Conservation (phyloP, 2,113 vertebrate species). For the Barbus barbus region DNA sequence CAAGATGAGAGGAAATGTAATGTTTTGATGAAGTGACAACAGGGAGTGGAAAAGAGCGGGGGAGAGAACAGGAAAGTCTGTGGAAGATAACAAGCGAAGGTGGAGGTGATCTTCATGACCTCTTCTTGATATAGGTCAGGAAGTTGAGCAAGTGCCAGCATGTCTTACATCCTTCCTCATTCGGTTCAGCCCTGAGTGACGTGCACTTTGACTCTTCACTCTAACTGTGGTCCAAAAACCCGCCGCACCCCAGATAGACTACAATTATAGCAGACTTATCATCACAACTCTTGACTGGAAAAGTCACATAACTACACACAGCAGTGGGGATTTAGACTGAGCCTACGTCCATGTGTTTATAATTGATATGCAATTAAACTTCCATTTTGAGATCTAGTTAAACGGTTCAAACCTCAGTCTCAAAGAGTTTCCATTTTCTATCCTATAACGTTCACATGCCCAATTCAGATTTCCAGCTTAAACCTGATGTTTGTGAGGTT, state of each 20-base stretch:
- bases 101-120: constrained; percentile 36
- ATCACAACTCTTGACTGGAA: not conserved
- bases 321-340: not conserved
- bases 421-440: constrained; percentile 2
- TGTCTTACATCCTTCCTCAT: constrained; percentile 65
- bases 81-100: constrained; percentile 18
- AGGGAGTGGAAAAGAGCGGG: not conserved
- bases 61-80: constrained; percentile 7
- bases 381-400: constrained; percentile 30
- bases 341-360: constrained; percentile 12
- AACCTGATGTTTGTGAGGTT: not conserved
- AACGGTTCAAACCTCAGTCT: constrained; percentile 1
- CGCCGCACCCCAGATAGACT: not conserved
- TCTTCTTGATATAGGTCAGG: constrained; percentile 47
- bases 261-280: not conserved
- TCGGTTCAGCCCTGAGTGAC: constrained; percentile 44
- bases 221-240: not conserved
- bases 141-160: constrained; percentile 45
- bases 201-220: constrained; percentile 10
- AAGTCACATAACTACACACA: not conserved
- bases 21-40: not conserved
- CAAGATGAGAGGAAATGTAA: not conserved
- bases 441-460: no score
- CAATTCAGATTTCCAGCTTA: not conserved
- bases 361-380: constrained; percentile 28